A percentile compares a stretch with the other conserved stretches of the same genome.
phyloP scores from a whole-genome alignment of 2,113 vertebrate species.

The Syngnathus scovelli region DNA sequence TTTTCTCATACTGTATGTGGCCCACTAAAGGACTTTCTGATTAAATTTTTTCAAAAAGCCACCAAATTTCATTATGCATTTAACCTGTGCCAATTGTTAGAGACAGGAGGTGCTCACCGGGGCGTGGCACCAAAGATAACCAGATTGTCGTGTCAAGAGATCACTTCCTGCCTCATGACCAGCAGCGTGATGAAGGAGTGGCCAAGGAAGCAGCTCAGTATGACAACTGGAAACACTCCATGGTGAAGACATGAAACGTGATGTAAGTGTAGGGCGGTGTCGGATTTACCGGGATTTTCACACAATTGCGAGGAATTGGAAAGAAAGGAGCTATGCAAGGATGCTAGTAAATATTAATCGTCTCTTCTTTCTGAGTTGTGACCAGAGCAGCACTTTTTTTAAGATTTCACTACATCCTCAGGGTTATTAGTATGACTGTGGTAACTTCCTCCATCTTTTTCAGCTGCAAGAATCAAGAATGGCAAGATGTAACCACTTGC shows the following conservation, averaged over 20 bases:
- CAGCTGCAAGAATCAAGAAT: no score
- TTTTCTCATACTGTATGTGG: background rate
- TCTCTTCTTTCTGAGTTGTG: background rate
- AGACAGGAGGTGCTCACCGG: slow-evolving; percentile 5
- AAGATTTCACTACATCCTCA: background rate
- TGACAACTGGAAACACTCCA: slow-evolving; percentile 52
- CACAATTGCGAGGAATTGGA: background rate
- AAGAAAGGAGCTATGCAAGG: no score
- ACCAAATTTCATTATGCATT: background rate
- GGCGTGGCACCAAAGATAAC: slow-evolving; percentile 15
- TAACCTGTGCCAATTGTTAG: background rate
- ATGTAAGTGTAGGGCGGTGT: slow-evolving; percentile 9
- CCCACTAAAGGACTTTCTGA: background rate
- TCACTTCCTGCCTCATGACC: slow-evolving; percentile 42
- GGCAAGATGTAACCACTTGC: slow-evolving; percentile 3
- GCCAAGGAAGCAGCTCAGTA: slow-evolving; percentile 51
- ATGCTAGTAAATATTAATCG: background rate
- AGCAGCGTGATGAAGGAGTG: slow-evolving; percentile 35
- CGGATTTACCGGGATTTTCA: slow-evolving; percentile 3
- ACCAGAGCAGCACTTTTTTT: background rate
- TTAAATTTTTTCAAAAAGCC: background rate
- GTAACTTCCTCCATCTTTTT: no score
- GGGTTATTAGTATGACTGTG: no score
- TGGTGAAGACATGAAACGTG: slow-evolving; percentile 1
- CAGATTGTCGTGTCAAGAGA: slow-evolving; percentile 64